Evolutionary conservation across 1,140 invertebrate species (phyloP), one percentile per base, ranked within the genome.

Genomic region (Ceratina calcarata): DNA sequence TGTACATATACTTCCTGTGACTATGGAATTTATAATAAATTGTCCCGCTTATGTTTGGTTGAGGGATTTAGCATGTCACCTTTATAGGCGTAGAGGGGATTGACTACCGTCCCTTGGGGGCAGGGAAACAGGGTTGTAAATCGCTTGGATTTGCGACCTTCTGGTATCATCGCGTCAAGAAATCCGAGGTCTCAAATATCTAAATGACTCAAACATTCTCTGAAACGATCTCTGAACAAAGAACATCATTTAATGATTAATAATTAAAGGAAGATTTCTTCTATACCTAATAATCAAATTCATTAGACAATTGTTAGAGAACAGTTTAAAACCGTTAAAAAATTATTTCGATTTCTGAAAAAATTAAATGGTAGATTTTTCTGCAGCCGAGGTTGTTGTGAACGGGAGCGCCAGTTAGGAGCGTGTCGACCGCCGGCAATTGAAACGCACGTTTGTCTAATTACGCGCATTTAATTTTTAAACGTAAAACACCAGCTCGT

Each of bases 111-210:
- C 67, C 22, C 51, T 55, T 32, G 51, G 24, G 67, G 27, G 2
- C n/a, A 55, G 51, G 51, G 18, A 13, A 55, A 15, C 67, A 55
- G 67, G 67, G 51, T 27, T 55, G 67, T 69, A 69, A 69, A 69
- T 69, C 22, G 67, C 51, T 69, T 12, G 51, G 67, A 55, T 69
- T 18, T 27, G 18, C 67, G 18, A 49, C 51, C 67, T 55, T 69
- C 51, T 27, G 22, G 16, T 27, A 27, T 55, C 60, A 32, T 62
- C 51, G 24, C 22, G 49, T 53, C 49, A 18, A 69, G 51, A 27
- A 69, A 69, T 69, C 51, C 27, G 20, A 0, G 7, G 16, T 24
- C 45, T 68, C 49, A 15, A 53, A 55, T 32, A 70, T 57, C 27
- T 57, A 32, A 57, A 55, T 55, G 2, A 45, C 1, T 18, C 18